phyloP scores from a whole-genome alignment of 2,888 invertebrate species.

The Plagodis dolabraria region DNA sequence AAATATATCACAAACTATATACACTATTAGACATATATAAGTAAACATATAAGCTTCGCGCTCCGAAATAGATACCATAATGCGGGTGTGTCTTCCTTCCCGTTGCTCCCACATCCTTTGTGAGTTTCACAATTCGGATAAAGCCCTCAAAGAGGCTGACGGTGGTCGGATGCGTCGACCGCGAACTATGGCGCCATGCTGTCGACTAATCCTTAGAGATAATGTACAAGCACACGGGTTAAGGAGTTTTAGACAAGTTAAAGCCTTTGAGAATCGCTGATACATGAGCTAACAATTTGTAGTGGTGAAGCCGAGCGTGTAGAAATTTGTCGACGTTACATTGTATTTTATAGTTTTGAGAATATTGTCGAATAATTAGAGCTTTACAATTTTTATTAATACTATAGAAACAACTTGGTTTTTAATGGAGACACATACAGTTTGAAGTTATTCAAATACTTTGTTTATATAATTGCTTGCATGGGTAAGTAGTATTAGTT shows the following conservation, averaged over 20 bases:
- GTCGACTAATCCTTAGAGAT: constrained; percentile 44
- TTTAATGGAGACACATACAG: no score
- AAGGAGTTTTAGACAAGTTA: constrained; percentile 42
- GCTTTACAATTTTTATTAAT: no score
- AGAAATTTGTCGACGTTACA: background rate
- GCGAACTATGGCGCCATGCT: constrained; percentile 42
- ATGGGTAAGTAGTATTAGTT: no score
- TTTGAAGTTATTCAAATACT: no score
- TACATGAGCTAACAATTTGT: constrained; percentile 36
- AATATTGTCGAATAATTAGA: no score
- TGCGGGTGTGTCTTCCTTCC: constrained; percentile 45
- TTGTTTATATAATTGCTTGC: no score
- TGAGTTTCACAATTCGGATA: constrained; percentile 49
- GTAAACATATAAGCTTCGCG: constrained; percentile 16
- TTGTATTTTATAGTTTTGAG: no score
- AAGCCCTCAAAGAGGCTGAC: constrained; percentile 46
- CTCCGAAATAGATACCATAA: constrained; percentile 27
- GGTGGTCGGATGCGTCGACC: constrained; percentile 57
- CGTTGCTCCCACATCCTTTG: constrained; percentile 57
- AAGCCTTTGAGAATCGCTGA: constrained; percentile 40
- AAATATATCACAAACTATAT: constrained; percentile 7
- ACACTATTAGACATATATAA: no score
- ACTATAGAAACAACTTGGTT: no score
- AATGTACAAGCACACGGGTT: constrained; percentile 35
- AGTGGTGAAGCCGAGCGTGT: constrained; percentile 10